Conservation (phyloP, 2,888 invertebrate genomes). For the Cryptus viduatorius region DNA sequence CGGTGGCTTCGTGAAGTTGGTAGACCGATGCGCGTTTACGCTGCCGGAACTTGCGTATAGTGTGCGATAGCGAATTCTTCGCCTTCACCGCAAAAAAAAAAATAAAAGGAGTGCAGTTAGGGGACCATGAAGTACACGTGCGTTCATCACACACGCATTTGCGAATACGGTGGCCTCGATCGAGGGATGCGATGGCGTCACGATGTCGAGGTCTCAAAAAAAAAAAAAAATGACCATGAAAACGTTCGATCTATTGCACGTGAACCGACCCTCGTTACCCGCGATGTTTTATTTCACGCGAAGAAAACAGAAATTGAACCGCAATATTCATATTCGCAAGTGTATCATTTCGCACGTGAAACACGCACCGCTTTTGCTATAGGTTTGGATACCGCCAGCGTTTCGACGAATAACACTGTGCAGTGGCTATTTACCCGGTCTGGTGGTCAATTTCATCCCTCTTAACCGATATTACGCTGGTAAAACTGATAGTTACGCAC, state of each 20-base stretch:
- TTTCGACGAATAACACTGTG: conserved; percentile 13
- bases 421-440: not conserved
- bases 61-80: conserved; percentile 14
- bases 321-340: conserved; percentile 38
- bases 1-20: conserved; percentile 35
- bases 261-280: not conserved
- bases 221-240: conserved; percentile 8
- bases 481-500: not conserved
- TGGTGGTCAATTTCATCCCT: not conserved
- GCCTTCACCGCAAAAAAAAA: not conserved
- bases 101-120: not conserved
- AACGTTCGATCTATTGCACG: too few species aligned
- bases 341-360: conserved; percentile 45
- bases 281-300: not conserved
- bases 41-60: conserved; percentile 2
- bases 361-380: conserved; percentile 37
- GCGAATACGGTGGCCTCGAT: conserved; percentile 1
- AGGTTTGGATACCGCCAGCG: conserved; percentile 24
- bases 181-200: not conserved
- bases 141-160: conserved; percentile 17
- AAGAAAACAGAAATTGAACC: conserved; percentile 15
- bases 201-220: not conserved
- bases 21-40: conserved; percentile 5
- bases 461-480: not conserved
- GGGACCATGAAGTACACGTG: conserved; percentile 1